Percentiles rank a stretch among this genome's conserved stretches.
Evolutionary conservation across 2,888 invertebrate species (phyloP).

Genomic region (Thumatha senex): DNA sequence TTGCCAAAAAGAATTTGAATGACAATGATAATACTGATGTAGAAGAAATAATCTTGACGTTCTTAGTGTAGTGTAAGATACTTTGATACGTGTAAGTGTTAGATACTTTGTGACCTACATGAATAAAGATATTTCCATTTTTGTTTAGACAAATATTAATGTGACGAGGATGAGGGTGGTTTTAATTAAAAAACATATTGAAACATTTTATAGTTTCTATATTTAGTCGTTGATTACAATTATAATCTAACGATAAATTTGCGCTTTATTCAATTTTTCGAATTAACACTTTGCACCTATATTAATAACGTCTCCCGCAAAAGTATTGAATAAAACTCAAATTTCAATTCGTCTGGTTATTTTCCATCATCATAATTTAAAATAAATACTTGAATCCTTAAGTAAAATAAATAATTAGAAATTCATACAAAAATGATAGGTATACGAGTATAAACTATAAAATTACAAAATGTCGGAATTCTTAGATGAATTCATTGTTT

Average conservation of each 20-base stretch:
- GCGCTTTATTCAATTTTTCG: slow-evolving; percentile 70
- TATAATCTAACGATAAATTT: slow-evolving; percentile 44
- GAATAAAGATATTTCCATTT: no score
- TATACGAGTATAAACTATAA: slow-evolving; percentile 53
- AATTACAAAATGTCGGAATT: slow-evolving; percentile 54
- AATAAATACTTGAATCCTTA: slow-evolving; percentile 65
- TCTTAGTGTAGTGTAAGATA: no score
- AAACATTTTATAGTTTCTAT: slow-evolving; percentile 31
- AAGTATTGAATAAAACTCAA: slow-evolving; percentile 62
- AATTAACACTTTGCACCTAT: slow-evolving; percentile 75
- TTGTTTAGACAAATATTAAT: no score
- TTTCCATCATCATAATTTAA: slow-evolving; percentile 42
- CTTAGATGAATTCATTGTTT: slow-evolving; percentile 43
- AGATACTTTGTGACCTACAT: no score
- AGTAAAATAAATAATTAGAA: slow-evolving; percentile 56
- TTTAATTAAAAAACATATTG: slow-evolving; percentile 10
- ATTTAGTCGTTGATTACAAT: slow-evolving; percentile 39
- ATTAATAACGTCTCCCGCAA: slow-evolving; percentile 73
- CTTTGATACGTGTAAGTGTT: no score
- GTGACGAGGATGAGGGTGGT: background rate
- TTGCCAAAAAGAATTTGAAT: no score
- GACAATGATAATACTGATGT: no score
- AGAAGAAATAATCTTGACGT: no score
- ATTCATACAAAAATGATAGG: slow-evolving; percentile 48
- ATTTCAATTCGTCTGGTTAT: slow-evolving; percentile 43